phyloP scores from a whole-genome alignment of 2,797 vertebrate genomes.

The Acipenser oxyrinchus region DNA sequence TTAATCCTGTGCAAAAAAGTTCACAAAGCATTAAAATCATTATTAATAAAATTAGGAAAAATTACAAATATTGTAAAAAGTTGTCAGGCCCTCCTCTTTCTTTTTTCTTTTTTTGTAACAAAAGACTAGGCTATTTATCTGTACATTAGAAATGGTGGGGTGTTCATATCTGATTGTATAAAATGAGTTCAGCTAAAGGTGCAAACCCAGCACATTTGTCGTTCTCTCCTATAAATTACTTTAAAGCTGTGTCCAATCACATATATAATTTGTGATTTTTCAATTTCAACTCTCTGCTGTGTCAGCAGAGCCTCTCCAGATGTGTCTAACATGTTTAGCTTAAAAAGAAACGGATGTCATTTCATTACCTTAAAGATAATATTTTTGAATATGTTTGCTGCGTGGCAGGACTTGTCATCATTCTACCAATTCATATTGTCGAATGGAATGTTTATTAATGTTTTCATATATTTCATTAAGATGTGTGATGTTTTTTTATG shows the following conservation, averaged over 20 bases:
- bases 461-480: conserved; percentile 70
- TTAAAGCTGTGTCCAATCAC: conserved; percentile 80
- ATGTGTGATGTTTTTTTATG: conserved; percentile 61
- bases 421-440: conserved; percentile 67
- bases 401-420: conserved; percentile 70
- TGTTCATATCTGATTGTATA: conserved; percentile 74
- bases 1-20: too few relatives aligned
- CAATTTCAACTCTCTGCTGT: conserved; percentile 77
- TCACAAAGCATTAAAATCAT: too few relatives aligned
- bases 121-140: conserved; percentile 56
- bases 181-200: conserved; percentile 74
- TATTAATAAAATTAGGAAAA: too few relatives aligned
- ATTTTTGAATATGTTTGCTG: conserved; percentile 82
- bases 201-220: conserved; percentile 77
- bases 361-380: conserved; percentile 78
- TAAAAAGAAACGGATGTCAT: conserved; percentile 73
- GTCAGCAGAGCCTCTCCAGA: conserved; percentile 65
- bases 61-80: too few relatives aligned
- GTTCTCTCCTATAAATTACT: conserved; percentile 77
- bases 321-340: conserved; percentile 69
- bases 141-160: conserved; percentile 70
- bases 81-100: background rate
- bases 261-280: conserved; percentile 83
- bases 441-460: conserved; percentile 66
- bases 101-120: conserved; percentile 14